Percentiles rank a stretch among this genome's conserved stretches.
phyloP scores from a whole-genome alignment of 2,113 vertebrate genomes.

The Prunella himalayana region DNA sequence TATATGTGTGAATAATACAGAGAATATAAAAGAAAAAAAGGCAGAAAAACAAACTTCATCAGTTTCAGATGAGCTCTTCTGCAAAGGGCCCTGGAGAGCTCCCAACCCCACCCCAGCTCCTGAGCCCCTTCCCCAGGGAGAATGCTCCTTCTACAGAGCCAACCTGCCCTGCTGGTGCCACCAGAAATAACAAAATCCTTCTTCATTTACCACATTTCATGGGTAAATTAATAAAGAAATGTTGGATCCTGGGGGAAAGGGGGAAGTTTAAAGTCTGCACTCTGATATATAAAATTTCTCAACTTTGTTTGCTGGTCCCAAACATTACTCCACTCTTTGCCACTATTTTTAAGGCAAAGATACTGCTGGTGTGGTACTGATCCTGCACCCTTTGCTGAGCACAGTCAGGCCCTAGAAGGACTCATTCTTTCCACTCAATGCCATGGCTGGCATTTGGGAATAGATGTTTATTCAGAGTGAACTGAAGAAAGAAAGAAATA shows the following conservation, averaged over 20 bases:
- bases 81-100: not conserved
- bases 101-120: not conserved
- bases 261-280: not conserved
- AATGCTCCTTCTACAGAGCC: not conserved
- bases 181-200: not conserved
- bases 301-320: not conserved
- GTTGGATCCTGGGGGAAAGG: not conserved
- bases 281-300: not conserved
- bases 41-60: not conserved
- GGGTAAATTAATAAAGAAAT: not conserved
- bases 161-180: not conserved
- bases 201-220: not conserved
- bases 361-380: fast-evolving
- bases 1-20: not conserved
- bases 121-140: fast-evolving
- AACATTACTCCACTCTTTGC: not conserved
- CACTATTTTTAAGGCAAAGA: not conserved
- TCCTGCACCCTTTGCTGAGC: not conserved
- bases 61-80: not conserved
- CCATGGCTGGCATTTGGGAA: not conserved
- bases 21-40: too few species aligned
- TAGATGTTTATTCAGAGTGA: not conserved
- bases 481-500: not conserved
- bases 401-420: not conserved
- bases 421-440: not conserved